A percentile compares a stretch with the other conserved stretches of the same genome.
Evolutionary conservation across 2,888 invertebrate species (phyloP).

Genomic region (Ischnus inquisitorius): DNA sequence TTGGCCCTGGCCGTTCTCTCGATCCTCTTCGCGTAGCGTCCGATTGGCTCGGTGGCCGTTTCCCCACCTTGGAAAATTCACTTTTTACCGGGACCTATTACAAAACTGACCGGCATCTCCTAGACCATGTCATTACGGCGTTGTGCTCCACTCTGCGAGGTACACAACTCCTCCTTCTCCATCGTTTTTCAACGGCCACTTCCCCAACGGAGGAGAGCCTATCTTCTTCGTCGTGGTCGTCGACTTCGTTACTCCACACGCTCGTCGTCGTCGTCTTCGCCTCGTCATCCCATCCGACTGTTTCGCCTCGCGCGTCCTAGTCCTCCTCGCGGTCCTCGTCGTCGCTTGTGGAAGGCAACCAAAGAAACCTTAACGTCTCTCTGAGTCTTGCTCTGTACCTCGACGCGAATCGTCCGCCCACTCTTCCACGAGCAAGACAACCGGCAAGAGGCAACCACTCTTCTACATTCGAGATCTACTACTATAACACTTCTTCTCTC

Average conservation of each 20-base stretch:
- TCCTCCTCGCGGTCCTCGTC: conserved; percentile 41
- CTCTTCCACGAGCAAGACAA: conserved; percentile 64
- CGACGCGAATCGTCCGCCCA: conserved; percentile 64
- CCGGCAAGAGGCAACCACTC: conserved; percentile 48
- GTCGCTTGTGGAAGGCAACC: conserved; percentile 31
- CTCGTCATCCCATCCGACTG: conserved; percentile 37
- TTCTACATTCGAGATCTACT: conserved; percentile 9
- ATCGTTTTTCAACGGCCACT: conserved; percentile 47
- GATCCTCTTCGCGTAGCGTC: conserved; percentile 70
- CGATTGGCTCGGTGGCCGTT: conserved; percentile 82
- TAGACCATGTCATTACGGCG: conserved; percentile 85
- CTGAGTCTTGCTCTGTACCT: conserved; percentile 45
- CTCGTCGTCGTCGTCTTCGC: conserved; percentile 28
- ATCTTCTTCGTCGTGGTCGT: conserved; percentile 57
- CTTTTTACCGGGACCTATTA: conserved; percentile 84
- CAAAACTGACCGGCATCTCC: conserved; percentile 85
- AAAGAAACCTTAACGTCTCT: conserved; percentile 35
- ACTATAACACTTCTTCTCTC: conserved; percentile 1
- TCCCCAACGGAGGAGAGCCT: conserved; percentile 57
- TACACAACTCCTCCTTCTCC: conserved; percentile 69
- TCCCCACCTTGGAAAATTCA: conserved; percentile 85
- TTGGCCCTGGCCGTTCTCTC: conserved; percentile 74
- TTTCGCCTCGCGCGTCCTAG: conserved; percentile 23
- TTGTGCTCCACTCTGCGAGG: conserved; percentile 84
- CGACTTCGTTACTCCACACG: conserved; percentile 54